Base-by-base conservation (phyloP, 2,797 vertebrate species). In the Acanthornis magna region DNA sequence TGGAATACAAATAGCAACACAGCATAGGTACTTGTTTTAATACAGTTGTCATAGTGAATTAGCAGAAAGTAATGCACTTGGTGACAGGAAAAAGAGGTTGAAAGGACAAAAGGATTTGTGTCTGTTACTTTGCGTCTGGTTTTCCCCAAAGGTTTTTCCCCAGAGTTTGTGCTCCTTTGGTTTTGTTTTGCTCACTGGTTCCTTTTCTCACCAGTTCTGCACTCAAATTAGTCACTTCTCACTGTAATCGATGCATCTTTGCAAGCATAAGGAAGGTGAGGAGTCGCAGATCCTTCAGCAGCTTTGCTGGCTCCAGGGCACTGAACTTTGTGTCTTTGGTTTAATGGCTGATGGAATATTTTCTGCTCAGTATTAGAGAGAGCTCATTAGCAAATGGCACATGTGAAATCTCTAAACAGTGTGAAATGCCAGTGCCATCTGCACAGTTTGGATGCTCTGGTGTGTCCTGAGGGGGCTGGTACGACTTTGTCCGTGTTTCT, bases 351-450 rank as follows among this genome's bases (percentile, higher is more conserved):
- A 7, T 92, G 73, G 89, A 66, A 9, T 51, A 68, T 65, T 70
- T 65, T 48, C 81, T 91, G 90, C 72, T 5, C n/a, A 36, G 65
- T 26, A 13, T 79, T 76, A 26, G 27, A 50, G 74, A 36, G 62
- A 89, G 86, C 92, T 96, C 91, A 43, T 95, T 77, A 92, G 88
- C 84, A 77, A 94, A 75, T 62, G 80, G 74, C 60, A 92, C 45
- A 40, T 85, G 76, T 88, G 91, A 91, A 83, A 77, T 53, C 91
- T 57, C 73, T 67, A 51, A 89, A 67, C 29, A 27, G 75, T 61
- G 57, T 9, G 10, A 87, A 88, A 89, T 89, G 86, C 94, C 92
- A 75, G 84, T 32, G 89, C 91, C 91, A 95, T 95, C 94, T 94
- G 94, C 74, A 42, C 38, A 18, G 36, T 71, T 87, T 89, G 91